A percentile compares a stretch with the other conserved stretches of the same genome.
These are phyloP conservation scores for Petrocephalus microphthalmus DNA, from an alignment of 2,113 vertebrate genomes.

Conservation along the genomic window DNA sequence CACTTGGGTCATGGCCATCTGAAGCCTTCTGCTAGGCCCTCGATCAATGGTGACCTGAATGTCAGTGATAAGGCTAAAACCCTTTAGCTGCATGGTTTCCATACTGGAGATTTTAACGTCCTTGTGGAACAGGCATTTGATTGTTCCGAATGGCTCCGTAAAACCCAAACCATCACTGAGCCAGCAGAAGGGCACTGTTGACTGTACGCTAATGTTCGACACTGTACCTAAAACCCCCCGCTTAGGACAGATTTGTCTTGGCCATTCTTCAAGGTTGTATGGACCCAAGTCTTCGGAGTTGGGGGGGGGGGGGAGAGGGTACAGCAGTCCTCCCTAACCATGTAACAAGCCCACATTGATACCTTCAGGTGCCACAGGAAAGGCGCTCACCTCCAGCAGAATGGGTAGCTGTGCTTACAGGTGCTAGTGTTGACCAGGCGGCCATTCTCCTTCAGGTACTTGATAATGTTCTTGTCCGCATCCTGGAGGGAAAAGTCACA, in stretches of 20 bases:
- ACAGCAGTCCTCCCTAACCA: background rate
- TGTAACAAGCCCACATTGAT: background rate
- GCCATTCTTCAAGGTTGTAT: background rate
- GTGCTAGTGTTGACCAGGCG: slow-evolving; percentile 70
- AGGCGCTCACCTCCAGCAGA: slow-evolving; percentile 91
- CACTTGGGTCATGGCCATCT: background rate
- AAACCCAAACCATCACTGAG: slow-evolving; percentile 15
- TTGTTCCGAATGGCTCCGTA: background rate
- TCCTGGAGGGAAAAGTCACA: slow-evolving; percentile 62
- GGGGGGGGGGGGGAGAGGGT: background rate
- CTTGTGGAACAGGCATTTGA: background rate
- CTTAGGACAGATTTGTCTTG: slow-evolving; percentile 10
- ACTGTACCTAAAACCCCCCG: background rate
- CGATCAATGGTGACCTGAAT: background rate
- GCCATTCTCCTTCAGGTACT: slow-evolving; percentile 77
- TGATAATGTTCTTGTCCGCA: slow-evolving; percentile 91
- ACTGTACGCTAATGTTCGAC: slow-evolving; percentile 22
- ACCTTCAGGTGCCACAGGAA: background rate
- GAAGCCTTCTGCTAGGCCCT: background rate
- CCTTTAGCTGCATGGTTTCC: background rate
- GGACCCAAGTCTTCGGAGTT: background rate
- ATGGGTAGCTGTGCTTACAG: slow-evolving; percentile 89
- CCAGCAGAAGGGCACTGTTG: slow-evolving; percentile 28
- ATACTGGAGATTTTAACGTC: background rate
- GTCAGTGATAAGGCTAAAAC: background rate